Base-by-base conservation (phyloP, 2,888 invertebrate genomes). In the Lacanobia oleracea region DNA sequence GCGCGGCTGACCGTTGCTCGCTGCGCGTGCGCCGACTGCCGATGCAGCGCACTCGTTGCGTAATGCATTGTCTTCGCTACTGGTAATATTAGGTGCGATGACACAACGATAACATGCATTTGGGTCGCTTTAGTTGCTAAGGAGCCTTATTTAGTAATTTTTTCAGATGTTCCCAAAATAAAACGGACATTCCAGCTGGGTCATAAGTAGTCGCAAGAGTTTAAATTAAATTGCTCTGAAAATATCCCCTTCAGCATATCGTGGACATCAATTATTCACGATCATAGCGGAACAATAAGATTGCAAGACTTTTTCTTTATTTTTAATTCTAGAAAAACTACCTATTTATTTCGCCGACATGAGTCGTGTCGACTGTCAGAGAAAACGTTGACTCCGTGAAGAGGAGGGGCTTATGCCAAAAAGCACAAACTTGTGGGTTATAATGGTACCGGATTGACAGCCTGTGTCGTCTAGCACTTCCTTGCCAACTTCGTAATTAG, bases 401-500 rank as follows among this genome's bases (percentile, higher is more conserved):
- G 88, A 86, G 86, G 85, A 86, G 84, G 88, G 89, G 88, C 87
- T 90, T 94, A 93, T 94, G 95, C 94, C 95, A 95, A 94, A 93
- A 93, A 90, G 88, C 89, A 88, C 86, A 87, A 84, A 88, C 85
- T 87, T 86, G 86, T 84, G 87, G 90, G 90, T 93, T 93, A 93
- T 92, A 94, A 93, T 94, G 93, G 94, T 90, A 92, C 89, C 88
- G 86, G 92, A 91, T 89, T 94, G 95, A 94, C 95, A 94, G 92
- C 89, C 89, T 91, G 89, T 85, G 92, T 91, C 91, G 90, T 89
- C 89, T 90, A 85, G 88, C 79, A 91, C 92, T 93, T 93, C 93
- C 93, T 92, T 95, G 96, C 95, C 96, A 96, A 96, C 91, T 94
- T 95, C 93, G 93, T 93, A 94, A 95, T 95, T 94, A 94, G 91